These are phyloP conservation scores for Heteromurus nitidus DNA, from an alignment of 2,888 invertebrate genomes.

Conservation along the genomic window DNA sequence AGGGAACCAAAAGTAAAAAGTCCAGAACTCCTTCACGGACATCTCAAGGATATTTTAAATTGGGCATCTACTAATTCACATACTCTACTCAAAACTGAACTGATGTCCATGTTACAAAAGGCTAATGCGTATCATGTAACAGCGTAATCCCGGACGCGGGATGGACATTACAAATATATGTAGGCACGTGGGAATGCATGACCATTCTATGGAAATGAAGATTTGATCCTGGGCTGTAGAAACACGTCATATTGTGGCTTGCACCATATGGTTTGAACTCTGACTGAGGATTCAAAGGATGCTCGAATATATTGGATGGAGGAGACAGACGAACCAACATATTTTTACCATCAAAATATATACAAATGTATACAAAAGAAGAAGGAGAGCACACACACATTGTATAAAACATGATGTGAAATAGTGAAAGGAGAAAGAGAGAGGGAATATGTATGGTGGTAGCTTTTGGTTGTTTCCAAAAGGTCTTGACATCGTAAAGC, in stretches of 20 bases:
- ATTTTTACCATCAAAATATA: no score
- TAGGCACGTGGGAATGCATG: background rate
- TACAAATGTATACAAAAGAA: no score
- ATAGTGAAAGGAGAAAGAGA: no score
- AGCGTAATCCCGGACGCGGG: background rate
- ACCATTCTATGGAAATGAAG: constrained; percentile 45
- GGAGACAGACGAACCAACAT: no score
- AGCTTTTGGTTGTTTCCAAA: no score
- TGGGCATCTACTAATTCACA: constrained; percentile 33
- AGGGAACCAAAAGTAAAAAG: constrained; percentile 5
- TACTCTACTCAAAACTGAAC: no score
- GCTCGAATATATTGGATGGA: no score
- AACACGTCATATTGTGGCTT: constrained; percentile 49
- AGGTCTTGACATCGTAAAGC: constrained; percentile 51
- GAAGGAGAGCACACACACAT: no score
- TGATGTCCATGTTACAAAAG: no score
- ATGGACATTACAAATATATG: background rate
- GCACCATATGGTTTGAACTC: constrained; percentile 40
- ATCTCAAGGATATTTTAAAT: constrained; percentile 16
- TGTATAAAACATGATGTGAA: no score
- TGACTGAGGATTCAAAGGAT: no score
- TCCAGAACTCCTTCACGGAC: background rate
- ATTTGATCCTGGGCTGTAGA: constrained; percentile 34
- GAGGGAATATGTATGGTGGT: constrained; percentile 1
- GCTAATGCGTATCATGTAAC: background rate